Percentiles rank a stretch among this genome's conserved stretches.
Evolutionary conservation across 30 jellyfish, hydroid and myxozoan species (phyloP).

Genomic region (Hydractinia symbiolongicarpus): DNA sequence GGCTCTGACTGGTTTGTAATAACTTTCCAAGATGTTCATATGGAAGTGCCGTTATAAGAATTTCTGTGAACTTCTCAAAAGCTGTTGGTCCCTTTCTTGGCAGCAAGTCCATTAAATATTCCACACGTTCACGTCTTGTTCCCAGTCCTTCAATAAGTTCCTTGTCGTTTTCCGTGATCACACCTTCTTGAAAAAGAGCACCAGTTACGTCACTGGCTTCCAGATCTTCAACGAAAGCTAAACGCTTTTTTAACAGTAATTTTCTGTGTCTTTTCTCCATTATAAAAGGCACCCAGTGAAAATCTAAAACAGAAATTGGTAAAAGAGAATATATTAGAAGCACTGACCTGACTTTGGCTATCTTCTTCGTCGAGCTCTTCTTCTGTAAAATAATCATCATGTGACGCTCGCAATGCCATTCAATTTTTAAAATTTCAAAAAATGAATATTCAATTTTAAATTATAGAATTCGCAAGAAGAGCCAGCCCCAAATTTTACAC

Average conservation of each 20-base stretch:
- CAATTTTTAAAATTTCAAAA: no score
- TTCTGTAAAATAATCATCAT: no score
- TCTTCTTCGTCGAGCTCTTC: no score
- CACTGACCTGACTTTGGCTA: no score
- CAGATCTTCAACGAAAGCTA: slow-evolving; percentile 51
- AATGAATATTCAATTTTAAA: no score
- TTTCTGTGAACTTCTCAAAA: slow-evolving; percentile 32
- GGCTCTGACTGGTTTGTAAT: background rate
- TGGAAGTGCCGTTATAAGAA: slow-evolving; percentile 23
- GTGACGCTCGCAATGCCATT: no score
- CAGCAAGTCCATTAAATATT: slow-evolving; percentile 53
- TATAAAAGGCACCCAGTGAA: no score
- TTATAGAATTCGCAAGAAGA: no score
- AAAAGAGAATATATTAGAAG: no score
- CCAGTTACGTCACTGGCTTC: slow-evolving; percentile 50
- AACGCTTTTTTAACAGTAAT: slow-evolving; percentile 38
- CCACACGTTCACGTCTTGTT: slow-evolving; percentile 62
- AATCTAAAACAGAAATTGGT: no score
- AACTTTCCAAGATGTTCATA: slow-evolving; percentile 46
- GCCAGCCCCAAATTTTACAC: no score
- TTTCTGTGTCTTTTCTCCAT: slow-evolving; percentile 53
- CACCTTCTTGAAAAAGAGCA: slow-evolving; percentile 47
- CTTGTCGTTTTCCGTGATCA: slow-evolving; percentile 60
- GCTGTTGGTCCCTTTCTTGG: slow-evolving; percentile 91
- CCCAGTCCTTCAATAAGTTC: slow-evolving; percentile 50